These are phyloP conservation scores for Matsumurasca onukii DNA, from an alignment of 1,140 invertebrate species.

Conservation along the genomic window DNA sequence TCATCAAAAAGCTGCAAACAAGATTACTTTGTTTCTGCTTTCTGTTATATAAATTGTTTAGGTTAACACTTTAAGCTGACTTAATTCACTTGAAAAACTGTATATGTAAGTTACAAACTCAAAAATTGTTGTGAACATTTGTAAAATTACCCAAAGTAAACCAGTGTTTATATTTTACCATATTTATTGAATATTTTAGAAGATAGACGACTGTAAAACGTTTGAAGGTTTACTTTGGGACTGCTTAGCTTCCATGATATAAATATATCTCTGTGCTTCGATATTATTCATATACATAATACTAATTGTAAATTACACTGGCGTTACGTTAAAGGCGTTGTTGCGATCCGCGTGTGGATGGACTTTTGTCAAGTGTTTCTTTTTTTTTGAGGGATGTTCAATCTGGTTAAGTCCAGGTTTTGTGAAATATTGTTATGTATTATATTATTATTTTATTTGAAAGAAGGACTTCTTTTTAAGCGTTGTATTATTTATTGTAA, in stretches of 20 bases:
- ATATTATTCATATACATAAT: constrained; percentile 24
- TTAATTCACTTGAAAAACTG: too few species aligned
- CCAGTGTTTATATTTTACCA: constrained; percentile 22
- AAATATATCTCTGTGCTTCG: constrained; percentile 24
- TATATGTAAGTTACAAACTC: constrained; percentile 9
- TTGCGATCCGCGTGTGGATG: background rate
- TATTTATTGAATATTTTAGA: constrained; percentile 23
- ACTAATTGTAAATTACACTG: constrained; percentile 19
- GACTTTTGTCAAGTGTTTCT: background rate
- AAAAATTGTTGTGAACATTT: constrained; percentile 13
- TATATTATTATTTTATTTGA: constrained; percentile 28
- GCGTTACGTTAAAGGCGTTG: background rate
- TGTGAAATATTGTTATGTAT: constrained; percentile 29
- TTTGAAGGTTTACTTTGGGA: background rate
- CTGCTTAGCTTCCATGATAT: constrained; percentile 22
- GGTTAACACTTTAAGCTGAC: too few species aligned
- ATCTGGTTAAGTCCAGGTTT: background rate
- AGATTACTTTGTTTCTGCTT: too few species aligned
- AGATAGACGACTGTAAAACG: background rate
- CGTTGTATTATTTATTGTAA: constrained; percentile 29
- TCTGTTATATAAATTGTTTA: too few species aligned
- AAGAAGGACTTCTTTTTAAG: constrained; percentile 24
- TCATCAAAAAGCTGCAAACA: too few species aligned
- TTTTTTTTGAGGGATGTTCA: constrained; percentile 19
- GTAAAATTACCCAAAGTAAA: constrained; percentile 7